These are phyloP conservation scores for Lamproptera curius DNA, from an alignment of 2,888 invertebrate genomes.

Conservation along the genomic window DNA sequence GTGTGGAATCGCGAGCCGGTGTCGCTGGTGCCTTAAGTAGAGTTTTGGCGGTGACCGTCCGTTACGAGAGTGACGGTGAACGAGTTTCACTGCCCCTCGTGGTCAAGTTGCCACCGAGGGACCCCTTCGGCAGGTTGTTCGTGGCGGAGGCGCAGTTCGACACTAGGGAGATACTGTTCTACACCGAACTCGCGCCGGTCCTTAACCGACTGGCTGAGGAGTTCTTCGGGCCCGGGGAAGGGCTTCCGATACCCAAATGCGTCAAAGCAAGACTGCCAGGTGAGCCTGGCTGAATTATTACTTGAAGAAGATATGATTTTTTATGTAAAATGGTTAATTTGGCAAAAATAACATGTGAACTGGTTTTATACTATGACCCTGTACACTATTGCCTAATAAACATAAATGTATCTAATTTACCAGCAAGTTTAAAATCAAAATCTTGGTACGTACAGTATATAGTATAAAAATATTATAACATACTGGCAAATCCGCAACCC, in stretches of 20 bases:
- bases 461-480: too few relatives aligned
- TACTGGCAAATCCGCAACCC: too few relatives aligned
- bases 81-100: conserved; percentile 74
- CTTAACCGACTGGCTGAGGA: conserved; percentile 84
- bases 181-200: conserved; percentile 86
- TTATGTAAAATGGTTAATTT: neutral
- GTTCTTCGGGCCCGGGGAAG: conserved; percentile 56
- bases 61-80: conserved; percentile 72
- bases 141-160: conserved; percentile 91
- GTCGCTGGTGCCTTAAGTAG: conserved; percentile 87
- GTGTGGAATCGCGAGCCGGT: conserved; percentile 74
- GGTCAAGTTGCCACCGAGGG: conserved; percentile 86
- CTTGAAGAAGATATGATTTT: neutral
- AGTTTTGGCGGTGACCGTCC: conserved; percentile 85
- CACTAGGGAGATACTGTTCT: conserved; percentile 88
- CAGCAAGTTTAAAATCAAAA: too few relatives aligned
- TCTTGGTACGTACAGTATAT: too few relatives aligned
- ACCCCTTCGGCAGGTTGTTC: conserved; percentile 88
- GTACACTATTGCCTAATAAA: too few relatives aligned
- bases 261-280: conserved; percentile 83
- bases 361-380: too few relatives aligned
- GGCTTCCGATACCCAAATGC: conserved; percentile 76
- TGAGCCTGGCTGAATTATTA: conserved; percentile 28
- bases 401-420: too few relatives aligned
- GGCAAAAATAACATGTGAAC: too few relatives aligned